Conservation (phyloP, 37 sponge, comb jelly and placozoan species). For the Axinella damicornis region DNA sequence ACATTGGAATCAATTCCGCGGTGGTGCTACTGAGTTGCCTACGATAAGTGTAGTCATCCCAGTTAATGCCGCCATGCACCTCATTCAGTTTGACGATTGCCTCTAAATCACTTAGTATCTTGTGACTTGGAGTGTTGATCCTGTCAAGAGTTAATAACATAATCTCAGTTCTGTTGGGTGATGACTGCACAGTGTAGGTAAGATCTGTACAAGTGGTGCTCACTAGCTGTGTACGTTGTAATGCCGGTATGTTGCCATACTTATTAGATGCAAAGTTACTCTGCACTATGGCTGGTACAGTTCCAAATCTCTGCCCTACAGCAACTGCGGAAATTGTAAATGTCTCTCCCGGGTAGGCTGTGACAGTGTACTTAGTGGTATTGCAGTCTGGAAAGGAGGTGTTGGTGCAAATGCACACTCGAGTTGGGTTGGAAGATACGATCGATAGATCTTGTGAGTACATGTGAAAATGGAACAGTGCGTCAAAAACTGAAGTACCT, state of each 20-base stretch:
- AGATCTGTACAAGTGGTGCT: not conserved
- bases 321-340: not conserved
- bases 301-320: not conserved
- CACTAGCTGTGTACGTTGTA: not conserved
- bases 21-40: no score
- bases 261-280: no score
- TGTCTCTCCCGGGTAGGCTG: not conserved
- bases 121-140: no score
- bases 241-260: no score
- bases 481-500: no score
- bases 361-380: not conserved
- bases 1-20: no score
- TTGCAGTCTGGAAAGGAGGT: not conserved
- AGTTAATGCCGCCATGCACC: no score
- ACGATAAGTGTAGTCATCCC: not conserved
- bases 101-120: no score
- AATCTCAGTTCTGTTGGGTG: no score
- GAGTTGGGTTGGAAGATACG: not conserved
- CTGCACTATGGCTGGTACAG: not conserved
- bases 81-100: no score
- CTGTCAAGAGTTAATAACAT: no score
- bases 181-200: no score
- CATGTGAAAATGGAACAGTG: not conserved
- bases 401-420: slow-evolving; percentile 3
- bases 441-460: not conserved